Conservation (phyloP, 2,797 vertebrate species). For the Telmatherina bonti region DNA sequence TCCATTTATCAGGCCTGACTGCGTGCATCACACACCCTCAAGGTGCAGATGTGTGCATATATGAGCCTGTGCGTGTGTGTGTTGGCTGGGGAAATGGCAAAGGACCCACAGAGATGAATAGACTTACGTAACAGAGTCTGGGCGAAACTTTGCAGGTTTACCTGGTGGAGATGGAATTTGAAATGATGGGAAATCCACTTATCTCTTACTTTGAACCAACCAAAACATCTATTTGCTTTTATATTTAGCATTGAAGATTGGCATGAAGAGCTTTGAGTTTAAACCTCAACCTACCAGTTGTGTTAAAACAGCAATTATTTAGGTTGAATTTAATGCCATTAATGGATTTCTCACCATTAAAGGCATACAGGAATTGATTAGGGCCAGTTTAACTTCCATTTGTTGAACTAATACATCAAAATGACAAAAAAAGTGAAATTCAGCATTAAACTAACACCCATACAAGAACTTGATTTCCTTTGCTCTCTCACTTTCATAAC, state of each 20-base stretch:
- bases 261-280: neutral
- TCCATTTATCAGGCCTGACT: slow-evolving; percentile 77
- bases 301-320: neutral
- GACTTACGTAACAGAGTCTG: slow-evolving; percentile 9
- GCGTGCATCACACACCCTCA: slow-evolving; percentile 71
- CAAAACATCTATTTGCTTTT: neutral
- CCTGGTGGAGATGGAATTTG: slow-evolving; percentile 8
- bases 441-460: neutral
- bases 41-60: slow-evolving; percentile 48
- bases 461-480: neutral
- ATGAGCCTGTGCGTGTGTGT: slow-evolving; percentile 15
- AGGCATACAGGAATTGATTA: neutral
- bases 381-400: too few species aligned
- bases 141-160: slow-evolving; percentile 10
- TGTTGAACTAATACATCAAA: too few species aligned
- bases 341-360: neutral
- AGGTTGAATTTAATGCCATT: too few species aligned
- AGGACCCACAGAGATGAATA: slow-evolving; percentile 27
- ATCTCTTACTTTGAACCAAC: neutral
- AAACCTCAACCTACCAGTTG: neutral
- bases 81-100: slow-evolving; percentile 12
- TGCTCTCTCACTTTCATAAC: neutral
- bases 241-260: neutral
- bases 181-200: neutral
- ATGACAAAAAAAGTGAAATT: neutral